Percentiles rank a stretch among this genome's conserved stretches.
phyloP scores from a whole-genome alignment of 1,140 invertebrate species.

The Bombus superbus region DNA sequence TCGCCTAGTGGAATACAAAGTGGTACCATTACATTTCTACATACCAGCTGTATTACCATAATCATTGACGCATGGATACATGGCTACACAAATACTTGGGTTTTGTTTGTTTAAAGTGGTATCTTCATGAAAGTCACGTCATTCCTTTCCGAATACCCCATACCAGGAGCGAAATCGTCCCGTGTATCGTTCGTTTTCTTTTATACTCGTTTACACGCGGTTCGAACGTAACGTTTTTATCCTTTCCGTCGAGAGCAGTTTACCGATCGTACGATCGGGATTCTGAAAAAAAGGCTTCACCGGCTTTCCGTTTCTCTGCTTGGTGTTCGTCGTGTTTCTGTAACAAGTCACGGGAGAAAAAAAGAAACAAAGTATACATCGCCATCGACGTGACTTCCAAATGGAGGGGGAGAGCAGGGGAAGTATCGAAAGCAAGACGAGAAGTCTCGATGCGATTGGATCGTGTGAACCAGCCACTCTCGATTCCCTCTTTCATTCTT shows the following conservation, averaged over 20 bases:
- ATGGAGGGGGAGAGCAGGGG: background rate
- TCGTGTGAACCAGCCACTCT: slow-evolving; percentile 46
- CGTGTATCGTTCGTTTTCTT: slow-evolving; percentile 15
- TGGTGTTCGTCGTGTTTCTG: slow-evolving; percentile 18
- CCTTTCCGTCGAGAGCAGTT: background rate
- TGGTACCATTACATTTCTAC: background rate
- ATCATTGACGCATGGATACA: background rate
- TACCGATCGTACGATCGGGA: slow-evolving; percentile 16
- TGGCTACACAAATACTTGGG: background rate
- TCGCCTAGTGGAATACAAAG: slow-evolving; percentile 3
- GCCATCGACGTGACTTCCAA: background rate
- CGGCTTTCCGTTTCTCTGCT: slow-evolving; percentile 30
- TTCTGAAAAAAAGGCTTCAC: slow-evolving; percentile 12
- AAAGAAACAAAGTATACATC: background rate
- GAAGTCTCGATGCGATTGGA: slow-evolving; percentile 20
- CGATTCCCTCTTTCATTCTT: slow-evolving; percentile 37
- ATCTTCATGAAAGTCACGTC: background rate
- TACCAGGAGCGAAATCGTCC: background rate
- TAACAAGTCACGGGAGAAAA: slow-evolving; percentile 16
- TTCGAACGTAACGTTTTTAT: slow-evolving; percentile 25
- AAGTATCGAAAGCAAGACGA: slow-evolving; percentile 29
- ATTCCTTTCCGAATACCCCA: background rate
- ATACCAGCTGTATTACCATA: background rate
- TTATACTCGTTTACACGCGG: slow-evolving; percentile 37
- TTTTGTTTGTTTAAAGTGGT: background rate